Percentiles rank a stretch among this genome's conserved stretches.
These are phyloP conservation scores for Andrena camellia DNA, from an alignment of 2,888 invertebrate species.

Conservation along the genomic window DNA sequence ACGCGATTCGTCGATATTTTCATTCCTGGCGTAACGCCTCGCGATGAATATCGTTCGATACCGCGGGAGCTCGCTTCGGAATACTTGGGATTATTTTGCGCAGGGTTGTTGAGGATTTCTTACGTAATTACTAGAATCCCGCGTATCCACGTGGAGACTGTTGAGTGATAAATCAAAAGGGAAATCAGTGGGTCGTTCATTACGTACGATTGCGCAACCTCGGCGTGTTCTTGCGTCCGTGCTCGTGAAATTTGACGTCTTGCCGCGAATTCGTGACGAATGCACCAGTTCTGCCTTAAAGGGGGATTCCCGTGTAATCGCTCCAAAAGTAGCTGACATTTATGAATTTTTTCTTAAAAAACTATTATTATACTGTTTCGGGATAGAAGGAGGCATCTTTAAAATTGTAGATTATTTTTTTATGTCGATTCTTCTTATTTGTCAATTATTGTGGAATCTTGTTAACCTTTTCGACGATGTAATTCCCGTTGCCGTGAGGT, in stretches of 20 bases:
- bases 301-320: no score
- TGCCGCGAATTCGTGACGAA: constrained; percentile 1
- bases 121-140: constrained; percentile 22
- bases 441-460: no score
- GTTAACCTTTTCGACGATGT: no score
- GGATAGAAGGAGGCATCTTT: no score
- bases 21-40: neutral
- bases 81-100: neutral
- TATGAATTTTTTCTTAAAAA: no score
- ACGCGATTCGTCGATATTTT: neutral
- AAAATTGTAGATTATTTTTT: no score
- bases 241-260: constrained; percentile 32
- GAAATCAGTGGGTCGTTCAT: constrained; percentile 40
- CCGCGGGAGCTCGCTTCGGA: neutral
- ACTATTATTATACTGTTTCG: no score
- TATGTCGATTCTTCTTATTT: no score
- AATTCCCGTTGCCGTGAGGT: no score
- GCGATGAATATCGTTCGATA: constrained; percentile 16
- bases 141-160: neutral
- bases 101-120: neutral
- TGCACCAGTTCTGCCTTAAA: neutral
- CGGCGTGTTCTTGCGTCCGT: neutral
- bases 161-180: constrained; percentile 51
- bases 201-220: constrained; percentile 28
- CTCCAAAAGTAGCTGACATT: no score